Evolutionary conservation across 2,113 vertebrate species (phyloP).

Genomic region (Glareola pratincola): DNA sequence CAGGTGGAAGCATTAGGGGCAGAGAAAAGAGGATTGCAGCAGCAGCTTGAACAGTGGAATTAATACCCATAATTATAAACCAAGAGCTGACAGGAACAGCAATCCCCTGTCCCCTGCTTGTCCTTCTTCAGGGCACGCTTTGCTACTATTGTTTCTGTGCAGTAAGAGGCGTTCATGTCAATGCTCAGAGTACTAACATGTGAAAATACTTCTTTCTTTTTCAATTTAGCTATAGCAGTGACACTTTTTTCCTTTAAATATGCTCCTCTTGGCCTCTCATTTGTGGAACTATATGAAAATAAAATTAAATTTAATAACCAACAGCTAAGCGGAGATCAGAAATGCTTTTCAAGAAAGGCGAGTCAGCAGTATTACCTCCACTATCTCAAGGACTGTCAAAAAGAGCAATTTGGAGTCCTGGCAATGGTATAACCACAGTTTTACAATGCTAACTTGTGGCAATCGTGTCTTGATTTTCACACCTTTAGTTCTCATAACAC

Average conservation of each 20-base stretch:
- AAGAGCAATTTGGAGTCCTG: not conserved
- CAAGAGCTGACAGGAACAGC: not conserved
- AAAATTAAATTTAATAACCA: not conserved
- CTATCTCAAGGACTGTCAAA: not conserved
- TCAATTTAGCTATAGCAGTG: not conserved
- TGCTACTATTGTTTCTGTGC: not conserved
- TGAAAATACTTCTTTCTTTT: not conserved
- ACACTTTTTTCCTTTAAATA: not conserved
- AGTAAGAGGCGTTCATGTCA: accelerated
- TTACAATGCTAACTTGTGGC: not conserved
- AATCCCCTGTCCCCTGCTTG: not conserved
- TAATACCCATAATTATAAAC: not conserved
- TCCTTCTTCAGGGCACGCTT: not conserved
- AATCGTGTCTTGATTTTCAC: not conserved
- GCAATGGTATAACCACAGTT: not conserved
- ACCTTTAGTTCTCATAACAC: not conserved
- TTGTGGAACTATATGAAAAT: not conserved
- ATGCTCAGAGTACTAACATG: not conserved
- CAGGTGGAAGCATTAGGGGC: not conserved
- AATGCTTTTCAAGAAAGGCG: not conserved
- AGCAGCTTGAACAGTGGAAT: not conserved
- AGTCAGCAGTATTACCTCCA: not conserved
- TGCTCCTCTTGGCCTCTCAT: not conserved
- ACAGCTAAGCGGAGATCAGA: not conserved
- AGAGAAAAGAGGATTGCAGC: not conserved